Evolutionary conservation across 2,797 vertebrate species (phyloP).

Genomic region (Phalanger gymnotis): DNA sequence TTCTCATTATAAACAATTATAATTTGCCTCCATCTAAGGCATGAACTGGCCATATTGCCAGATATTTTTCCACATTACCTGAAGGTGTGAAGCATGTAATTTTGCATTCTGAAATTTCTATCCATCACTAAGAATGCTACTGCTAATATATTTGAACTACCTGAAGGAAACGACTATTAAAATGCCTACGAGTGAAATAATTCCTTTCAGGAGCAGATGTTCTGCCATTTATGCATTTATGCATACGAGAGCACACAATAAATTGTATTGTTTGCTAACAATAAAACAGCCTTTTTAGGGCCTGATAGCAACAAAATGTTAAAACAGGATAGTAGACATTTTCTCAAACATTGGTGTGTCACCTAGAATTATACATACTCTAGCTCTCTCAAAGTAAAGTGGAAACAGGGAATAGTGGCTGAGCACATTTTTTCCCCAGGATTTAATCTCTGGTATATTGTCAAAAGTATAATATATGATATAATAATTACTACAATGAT

Average conservation of each 20-base stretch:
- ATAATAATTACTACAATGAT: not conserved
- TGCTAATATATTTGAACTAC: fast-evolving
- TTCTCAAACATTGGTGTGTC: not conserved
- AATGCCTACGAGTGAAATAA: not conserved
- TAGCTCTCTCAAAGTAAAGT: not conserved
- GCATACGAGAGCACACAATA: slow-evolving; percentile 3
- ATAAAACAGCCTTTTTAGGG: slow-evolving; percentile 9
- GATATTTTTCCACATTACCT: not conserved
- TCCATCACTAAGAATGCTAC: not conserved
- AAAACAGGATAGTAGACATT: not conserved
- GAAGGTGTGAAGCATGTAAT: not conserved
- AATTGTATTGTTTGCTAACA: slow-evolving; percentile 1
- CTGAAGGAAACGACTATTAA: not conserved
- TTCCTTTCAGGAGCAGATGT: not conserved
- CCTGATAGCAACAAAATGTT: slow-evolving; percentile 34
- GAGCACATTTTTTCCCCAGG: not conserved
- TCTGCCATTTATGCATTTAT: slow-evolving; percentile 9
- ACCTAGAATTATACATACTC: not conserved
- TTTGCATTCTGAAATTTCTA: not conserved
- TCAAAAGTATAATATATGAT: not conserved
- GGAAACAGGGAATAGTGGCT: not conserved
- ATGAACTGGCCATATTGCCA: not conserved
- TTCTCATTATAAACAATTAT: too few relatives aligned
- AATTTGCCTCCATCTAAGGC: not conserved
- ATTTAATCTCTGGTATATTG: not conserved